Base-by-base conservation (phyloP, 2,113 vertebrate genomes). In the Verasper variegatus region DNA sequence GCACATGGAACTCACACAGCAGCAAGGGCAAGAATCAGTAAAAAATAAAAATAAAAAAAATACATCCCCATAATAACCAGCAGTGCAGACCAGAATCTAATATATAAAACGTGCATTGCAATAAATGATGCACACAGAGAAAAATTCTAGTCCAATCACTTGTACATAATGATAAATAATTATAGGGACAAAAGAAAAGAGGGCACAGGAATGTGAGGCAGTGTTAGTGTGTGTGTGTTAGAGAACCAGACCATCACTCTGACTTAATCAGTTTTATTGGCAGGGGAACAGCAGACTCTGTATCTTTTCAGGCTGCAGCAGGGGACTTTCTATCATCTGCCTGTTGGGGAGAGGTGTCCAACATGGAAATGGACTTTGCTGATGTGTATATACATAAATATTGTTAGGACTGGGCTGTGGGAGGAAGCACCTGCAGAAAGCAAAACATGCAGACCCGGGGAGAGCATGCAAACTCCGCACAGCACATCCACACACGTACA, bases 261-360 rank as follows among this genome's bases (percentile, higher is more conserved):
- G 79, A 87, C 67, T 83, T 81, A 81, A 86, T 88, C 81, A 71
- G 71, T 74, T 88, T 76, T 86, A 89, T 80, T 80, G 81, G 76
- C 84, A 82, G 70, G 66, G 79, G 55, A 81, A 74, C 67, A 71
- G 66, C 75, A 62, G 68, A 24, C 42, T 74, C 55, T 74, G 65
- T 81, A 35, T 77, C 74, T 56, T 18, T 62, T 76, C 56, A 47
- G 61, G 27, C 66, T 71, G 80, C 68, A 78, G 40, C 24, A 27
- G 57, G 69, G 51, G 60, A 77, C 65, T 56, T 26, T 47, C 52
- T 17, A 65, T 76, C 76, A 66, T 55, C 75, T 64, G 62, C 62
- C 58, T 65, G 45, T 60, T 75, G 58, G 66, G 21, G 45, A 60
- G 40, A 78, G 54, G 15, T 51, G 47, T 51, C 47, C 47, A 51